Conservation (phyloP, 2,113 vertebrate species). For the Pachycephala philippinensis region DNA sequence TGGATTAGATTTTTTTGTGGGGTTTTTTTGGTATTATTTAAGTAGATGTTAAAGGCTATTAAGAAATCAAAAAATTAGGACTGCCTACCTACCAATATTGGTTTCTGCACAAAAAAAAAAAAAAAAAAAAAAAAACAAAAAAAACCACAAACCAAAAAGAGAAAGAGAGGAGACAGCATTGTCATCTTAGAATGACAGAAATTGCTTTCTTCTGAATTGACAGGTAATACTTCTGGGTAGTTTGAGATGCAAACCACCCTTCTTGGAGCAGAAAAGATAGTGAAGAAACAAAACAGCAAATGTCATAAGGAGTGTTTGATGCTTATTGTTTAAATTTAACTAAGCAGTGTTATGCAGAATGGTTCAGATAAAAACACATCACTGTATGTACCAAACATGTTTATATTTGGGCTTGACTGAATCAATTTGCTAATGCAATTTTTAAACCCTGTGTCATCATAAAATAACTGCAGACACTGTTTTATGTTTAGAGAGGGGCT, state of each 20-base stretch:
- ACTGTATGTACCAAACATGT: not conserved
- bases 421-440: not conserved
- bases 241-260: not conserved
- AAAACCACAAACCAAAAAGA: not conserved
- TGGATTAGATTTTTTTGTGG: not conserved
- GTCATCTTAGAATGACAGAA: not conserved
- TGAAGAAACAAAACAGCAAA: not conserved
- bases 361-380: not conserved
- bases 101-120: not conserved
- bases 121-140: not conserved
- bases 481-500: slow-evolving; percentile 3
- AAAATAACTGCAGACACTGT: not conserved
- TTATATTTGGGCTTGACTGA: not conserved
- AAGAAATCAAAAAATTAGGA: not conserved
- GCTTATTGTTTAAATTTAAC: not conserved
- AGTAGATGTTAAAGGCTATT: not conserved
- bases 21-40: not conserved
- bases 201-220: not conserved
- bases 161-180: not conserved
- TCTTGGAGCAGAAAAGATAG: not conserved
- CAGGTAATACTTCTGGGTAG: not conserved
- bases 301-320: not conserved
- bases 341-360: not conserved
- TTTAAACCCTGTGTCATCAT: not conserved
- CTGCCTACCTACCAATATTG: not conserved